Conservation (phyloP, 2,113 vertebrate genomes). For the Numenius arquata region DNA sequence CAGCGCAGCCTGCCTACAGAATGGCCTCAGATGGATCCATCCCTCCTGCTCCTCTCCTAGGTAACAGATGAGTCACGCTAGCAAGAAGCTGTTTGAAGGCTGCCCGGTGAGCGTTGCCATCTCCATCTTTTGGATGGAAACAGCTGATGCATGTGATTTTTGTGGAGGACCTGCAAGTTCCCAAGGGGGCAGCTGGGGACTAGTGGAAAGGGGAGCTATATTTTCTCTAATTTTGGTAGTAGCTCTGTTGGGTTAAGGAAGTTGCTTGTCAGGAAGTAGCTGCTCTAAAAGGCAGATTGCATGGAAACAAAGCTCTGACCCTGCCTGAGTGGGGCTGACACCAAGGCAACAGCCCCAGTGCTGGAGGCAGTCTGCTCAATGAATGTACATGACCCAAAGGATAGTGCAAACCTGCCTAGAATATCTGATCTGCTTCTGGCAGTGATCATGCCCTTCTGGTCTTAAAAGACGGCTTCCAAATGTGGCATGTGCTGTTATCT, state of each 20-base stretch:
- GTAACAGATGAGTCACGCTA: constrained; percentile 43
- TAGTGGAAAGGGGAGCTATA: neutral
- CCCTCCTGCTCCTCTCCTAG: constrained; percentile 46
- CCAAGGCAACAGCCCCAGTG: neutral
- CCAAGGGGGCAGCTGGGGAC: neutral
- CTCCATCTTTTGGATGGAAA: constrained; percentile 16
- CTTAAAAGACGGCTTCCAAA: neutral
- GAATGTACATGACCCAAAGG: neutral
- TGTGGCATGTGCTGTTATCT: neutral
- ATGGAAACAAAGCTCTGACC: neutral
- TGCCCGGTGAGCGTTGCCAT: neutral
- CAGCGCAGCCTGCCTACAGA: neutral
- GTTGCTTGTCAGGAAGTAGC: neutral
- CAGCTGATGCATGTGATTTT: neutral
- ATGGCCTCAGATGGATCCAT: constrained; percentile 8
- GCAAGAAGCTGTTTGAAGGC: constrained; percentile 12
- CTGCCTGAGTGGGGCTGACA: neutral
- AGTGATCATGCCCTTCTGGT: neutral
- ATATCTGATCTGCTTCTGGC: neutral
- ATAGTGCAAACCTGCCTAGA: neutral
- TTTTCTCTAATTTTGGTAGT: neutral
- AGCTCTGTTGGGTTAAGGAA: neutral
- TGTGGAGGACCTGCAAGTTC: neutral
- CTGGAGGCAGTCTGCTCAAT: neutral
- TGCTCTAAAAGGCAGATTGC: neutral